Evolutionary conservation across 2,113 vertebrate genomes (phyloP), one percentile per base, ranked within the genome.

Genomic region (Sturnus vulgaris): DNA sequence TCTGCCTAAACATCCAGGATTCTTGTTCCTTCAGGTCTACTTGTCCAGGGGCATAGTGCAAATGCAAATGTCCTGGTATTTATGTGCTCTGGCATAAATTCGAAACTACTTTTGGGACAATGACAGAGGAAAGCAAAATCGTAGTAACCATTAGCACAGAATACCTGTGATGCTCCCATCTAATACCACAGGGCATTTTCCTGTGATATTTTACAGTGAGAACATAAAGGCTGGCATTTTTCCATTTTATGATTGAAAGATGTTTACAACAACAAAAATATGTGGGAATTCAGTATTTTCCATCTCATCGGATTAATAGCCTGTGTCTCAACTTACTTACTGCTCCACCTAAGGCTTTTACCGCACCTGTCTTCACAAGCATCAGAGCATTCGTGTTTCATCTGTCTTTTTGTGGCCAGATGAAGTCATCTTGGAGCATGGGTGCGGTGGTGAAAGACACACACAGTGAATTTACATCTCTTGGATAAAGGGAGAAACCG

Each of bases 381-480:
- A 47, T 55, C 2, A 0, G 39, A 86, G 40, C 46, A 31, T 50
- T 92, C 0, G 0, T 56, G 49, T 66, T 86, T 66, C 2, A 0
- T 61, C 28, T 82, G 37, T 59, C 59, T 91, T 89, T 94, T 73
- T 20, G 2, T 64, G 79, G 71, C 44, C 37, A 86, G 44, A 68
- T 83, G 82, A 92, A 90, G 47, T 96, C 17, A 75, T 86, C 44
- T 60, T 80, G 82, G 90, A 90, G 68, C 44, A 79, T 55, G 82
- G 76, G 80, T 78, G 83, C 2, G 20, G 81, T 71, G 77, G 44
- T 92, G 82, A 94, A 77, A 93, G 79, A 75, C 5, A 13, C 59
- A 82, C 14, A 11, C 4, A 59, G 60, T 81, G 76, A 64, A 75
- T 94, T 93, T 92, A 40, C 68, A 52, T 93, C 35, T 94, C 71